phyloP scores from a whole-genome alignment of 2,113 vertebrate species.

The Lanius collurio region DNA sequence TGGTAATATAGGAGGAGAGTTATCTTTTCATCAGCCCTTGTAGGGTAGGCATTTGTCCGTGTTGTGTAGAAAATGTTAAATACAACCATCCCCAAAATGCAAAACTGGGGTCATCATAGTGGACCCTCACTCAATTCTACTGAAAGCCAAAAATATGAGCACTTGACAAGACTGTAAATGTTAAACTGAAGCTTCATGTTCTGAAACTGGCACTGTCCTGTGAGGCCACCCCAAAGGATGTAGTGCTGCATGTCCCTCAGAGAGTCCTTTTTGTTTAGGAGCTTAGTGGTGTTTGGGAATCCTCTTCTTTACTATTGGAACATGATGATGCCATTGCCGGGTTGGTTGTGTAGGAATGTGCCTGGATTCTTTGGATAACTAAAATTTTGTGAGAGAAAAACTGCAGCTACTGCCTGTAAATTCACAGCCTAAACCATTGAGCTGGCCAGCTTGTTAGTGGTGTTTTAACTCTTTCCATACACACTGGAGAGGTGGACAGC shows the following conservation, averaged over 20 bases:
- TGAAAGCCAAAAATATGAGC: not conserved
- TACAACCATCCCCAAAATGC: not conserved
- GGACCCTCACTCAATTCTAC: not conserved
- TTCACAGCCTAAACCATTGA: not conserved
- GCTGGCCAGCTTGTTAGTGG: not conserved
- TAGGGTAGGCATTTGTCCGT: slow-evolving; percentile 24
- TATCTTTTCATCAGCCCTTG: slow-evolving; percentile 37
- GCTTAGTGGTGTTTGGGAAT: fast-evolving
- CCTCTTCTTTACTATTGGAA: not conserved
- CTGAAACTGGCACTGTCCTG: not conserved
- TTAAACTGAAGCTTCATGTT: not conserved
- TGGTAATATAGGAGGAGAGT: slow-evolving; percentile 32
- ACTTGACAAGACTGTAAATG: not conserved
- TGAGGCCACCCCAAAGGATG: not conserved
- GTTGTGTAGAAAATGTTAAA: not conserved
- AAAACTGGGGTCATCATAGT: not conserved
- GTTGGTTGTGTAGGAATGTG: not conserved
- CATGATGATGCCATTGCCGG: fast-evolving
- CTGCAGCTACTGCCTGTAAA: not conserved
- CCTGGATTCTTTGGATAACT: not conserved
- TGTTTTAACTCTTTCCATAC: not conserved
- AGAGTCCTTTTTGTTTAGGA: not conserved
- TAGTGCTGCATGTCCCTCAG: not conserved
- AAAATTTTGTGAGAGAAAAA: not conserved
- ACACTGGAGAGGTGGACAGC: not conserved